Base-by-base conservation (phyloP, 2,797 vertebrate species). In the Leuciscus waleckii region DNA sequence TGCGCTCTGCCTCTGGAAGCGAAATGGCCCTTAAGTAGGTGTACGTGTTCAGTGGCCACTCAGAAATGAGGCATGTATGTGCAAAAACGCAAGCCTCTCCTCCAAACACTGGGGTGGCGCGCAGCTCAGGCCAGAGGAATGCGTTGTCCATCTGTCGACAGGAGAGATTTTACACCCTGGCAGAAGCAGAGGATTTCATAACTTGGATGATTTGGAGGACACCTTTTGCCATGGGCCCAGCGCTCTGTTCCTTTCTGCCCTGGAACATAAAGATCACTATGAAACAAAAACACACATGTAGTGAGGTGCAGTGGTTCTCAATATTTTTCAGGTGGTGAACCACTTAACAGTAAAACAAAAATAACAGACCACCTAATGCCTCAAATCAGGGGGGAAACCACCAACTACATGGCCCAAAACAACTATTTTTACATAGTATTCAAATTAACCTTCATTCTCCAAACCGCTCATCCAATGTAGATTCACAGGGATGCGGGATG, bases 21-120 rank as follows among this genome's bases (percentile, higher is more conserved):
- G 11, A 81, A 86, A 71, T 39, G 51, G 78, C 84, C 41, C 61
- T n/a, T 86, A 83, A 65, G 82, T 88, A 81, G 92, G 91, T 54
- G 91, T 94, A 94, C 94, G 93, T 94, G 94, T 94, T 91, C 94
- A 85, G 84, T 93, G 92, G 93, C 92, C 91, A 92, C 91, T 93
- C 79, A 95, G 93, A 95, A 94, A 95, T 95, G 86, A 93, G 94
- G 92, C 95, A 95, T 92, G 92, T 94, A 95, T 94, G 93, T 95
- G 95, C 91, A 92, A 95, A 95, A 95, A 95, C 92, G 91, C 93
- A 92, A 91, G 89, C 87, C 89, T 91, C 91, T 91, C 86, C 89
- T 89, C 90, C 92, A 92, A 91, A 86, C 81, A 94, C 90, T 63
- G 89, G n/a, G 86, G 93, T 95, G 94, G 93, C 87, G 61, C 86